Conservation (phyloP, 2,113 vertebrate species). For the Scophthalmus maximus region DNA sequence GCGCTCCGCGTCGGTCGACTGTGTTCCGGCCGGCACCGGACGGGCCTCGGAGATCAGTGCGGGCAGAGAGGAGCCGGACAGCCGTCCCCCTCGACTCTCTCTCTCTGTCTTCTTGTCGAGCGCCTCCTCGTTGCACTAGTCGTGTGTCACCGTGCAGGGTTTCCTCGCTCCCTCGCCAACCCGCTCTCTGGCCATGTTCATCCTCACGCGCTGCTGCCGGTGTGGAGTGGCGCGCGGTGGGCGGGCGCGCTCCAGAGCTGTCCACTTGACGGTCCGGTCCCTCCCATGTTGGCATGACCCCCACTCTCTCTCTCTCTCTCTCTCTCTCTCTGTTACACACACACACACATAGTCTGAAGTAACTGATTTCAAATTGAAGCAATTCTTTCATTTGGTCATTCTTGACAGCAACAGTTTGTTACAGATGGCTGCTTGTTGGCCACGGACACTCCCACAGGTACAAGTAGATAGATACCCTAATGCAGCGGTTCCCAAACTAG, state of each 20-base stretch:
- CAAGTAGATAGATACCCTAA: no score
- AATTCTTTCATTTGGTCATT: no score
- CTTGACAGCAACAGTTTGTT: slow-evolving; percentile 29
- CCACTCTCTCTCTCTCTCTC: no score
- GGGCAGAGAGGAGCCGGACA: slow-evolving; percentile 26
- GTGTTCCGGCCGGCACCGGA: slow-evolving; percentile 50
- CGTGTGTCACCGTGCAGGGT: slow-evolving; percentile 54
- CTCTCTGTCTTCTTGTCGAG: slow-evolving; percentile 36
- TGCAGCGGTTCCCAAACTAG: no score
- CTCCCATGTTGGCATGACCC: slow-evolving; percentile 76
- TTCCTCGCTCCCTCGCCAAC: slow-evolving; percentile 21
- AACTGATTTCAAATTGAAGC: neutral
- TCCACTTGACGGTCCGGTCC: slow-evolving; percentile 74
- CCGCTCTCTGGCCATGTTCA: slow-evolving; percentile 59
- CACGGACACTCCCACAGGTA: no score
- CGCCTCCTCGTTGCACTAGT: slow-evolving; percentile 6
- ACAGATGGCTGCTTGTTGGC: neutral
- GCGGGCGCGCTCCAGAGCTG: slow-evolving; percentile 71
- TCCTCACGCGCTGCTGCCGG: slow-evolving; percentile 61
- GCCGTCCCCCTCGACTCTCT: slow-evolving; percentile 18
- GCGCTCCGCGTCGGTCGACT: slow-evolving; percentile 36
- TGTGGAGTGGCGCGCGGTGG: slow-evolving; percentile 68
- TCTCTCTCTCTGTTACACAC: no score
- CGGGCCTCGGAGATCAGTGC: slow-evolving; percentile 58
- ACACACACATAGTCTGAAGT: neutral